Base-by-base conservation (phyloP, 1,140 invertebrate species). In the Chironomus striatipennis region DNA sequence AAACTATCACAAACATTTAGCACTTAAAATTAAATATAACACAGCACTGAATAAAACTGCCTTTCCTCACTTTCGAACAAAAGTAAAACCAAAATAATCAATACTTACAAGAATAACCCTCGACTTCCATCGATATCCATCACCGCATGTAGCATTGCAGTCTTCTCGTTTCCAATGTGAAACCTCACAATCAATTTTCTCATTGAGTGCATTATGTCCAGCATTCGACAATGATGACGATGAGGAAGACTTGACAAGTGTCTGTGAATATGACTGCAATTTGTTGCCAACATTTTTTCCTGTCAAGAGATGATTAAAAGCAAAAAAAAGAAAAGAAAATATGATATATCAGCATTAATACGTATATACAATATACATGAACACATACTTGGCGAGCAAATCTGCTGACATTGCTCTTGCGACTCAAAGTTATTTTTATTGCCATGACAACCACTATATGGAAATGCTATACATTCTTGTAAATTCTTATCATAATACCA, bases 341-440 rank as follows among this genome's bases (percentile, higher is more conserved):
- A 74, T 20, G 42, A 42, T 15, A 76, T 24, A 57, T 12, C 42
- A 73, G 17, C 80, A 79, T 79, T 34, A 79, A 81, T 74, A 79
- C 79, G 75, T 80, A 80, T 76, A 82, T 83, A 21, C 77, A 2
- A 34, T 34, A 34, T 34, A 79, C 75, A 83, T 84, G 76, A 34
- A 34, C 75, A 42, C 43, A 78, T 81, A 73, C 79, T 79, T 74
- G 81, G 78, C 24, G 79, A 78, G 57, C 82, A 81, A 12, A 79
- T 84, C 75, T 77, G 82, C 74, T 83, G 82, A 77, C 83, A 84
- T 75, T 79, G 81, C 76, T 84, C 82, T 77, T 86, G 79, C 2
- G 83, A 81, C 73, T 81, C 81, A 78, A 93, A 94, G 78, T 92
- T 92, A 79, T 94, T 94, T 75, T 84, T 83, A 78, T 92, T 93